Evolutionary conservation across 2,888 invertebrate species (phyloP).

Genomic region (Drosophila paranaensis): DNA sequence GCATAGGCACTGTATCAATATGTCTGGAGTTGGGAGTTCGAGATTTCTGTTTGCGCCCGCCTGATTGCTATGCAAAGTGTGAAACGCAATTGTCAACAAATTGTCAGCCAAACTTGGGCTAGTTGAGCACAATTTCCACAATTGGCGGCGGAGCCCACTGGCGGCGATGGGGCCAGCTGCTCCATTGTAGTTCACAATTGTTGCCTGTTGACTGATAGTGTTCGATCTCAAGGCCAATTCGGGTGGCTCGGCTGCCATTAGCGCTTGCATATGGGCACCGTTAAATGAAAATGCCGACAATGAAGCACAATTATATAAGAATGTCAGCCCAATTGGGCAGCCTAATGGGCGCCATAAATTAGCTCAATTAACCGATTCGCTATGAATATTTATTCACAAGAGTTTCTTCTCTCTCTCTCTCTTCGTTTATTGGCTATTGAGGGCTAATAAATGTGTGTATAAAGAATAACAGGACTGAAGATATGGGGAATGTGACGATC

Average conservation of each 20-base stretch:
- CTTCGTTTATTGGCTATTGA: constrained; percentile 3
- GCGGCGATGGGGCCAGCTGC: neutral
- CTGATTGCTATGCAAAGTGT: constrained; percentile 75
- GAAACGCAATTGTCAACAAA: constrained; percentile 79
- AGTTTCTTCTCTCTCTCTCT: neutral
- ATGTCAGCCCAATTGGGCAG: constrained; percentile 37
- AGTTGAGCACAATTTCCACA: constrained; percentile 49
- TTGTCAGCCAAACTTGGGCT: constrained; percentile 72
- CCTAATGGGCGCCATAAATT: constrained; percentile 48
- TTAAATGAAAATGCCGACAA: constrained; percentile 19
- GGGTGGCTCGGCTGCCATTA: neutral
- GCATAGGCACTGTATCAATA: neutral
- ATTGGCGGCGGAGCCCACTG: neutral
- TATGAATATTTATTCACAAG: constrained; percentile 14
- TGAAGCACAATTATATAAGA: constrained; percentile 13
- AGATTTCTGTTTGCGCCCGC: constrained; percentile 21
- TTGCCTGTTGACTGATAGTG: constrained; percentile 20
- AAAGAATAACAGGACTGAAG: neutral
- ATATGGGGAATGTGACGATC: neutral
- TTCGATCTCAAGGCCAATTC: constrained; percentile 49
- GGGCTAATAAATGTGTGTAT: neutral
- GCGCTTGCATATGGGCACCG: constrained; percentile 27
- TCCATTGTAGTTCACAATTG: constrained; percentile 18
- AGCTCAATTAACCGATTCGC: constrained; percentile 46
- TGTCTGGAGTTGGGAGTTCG: constrained; percentile 7